Conservation (phyloP, 2,888 invertebrate genomes). For the Eupithecia insigniata region DNA sequence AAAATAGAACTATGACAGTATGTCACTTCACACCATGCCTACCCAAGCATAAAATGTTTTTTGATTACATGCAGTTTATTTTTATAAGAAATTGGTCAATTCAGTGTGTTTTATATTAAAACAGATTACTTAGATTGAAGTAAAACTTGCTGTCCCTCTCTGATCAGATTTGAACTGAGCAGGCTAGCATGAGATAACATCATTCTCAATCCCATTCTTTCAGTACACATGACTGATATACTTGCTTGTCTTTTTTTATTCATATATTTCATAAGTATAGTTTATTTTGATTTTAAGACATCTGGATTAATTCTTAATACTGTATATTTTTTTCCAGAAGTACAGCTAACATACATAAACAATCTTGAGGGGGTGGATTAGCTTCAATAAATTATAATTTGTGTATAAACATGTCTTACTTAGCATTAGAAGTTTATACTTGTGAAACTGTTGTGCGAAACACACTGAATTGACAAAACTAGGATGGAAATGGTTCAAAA, state of each 20-base stretch:
- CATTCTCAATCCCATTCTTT: background rate
- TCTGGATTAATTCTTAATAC: background rate
- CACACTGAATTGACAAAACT: conserved; percentile 39
- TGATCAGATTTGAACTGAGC: background rate
- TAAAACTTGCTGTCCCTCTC: background rate
- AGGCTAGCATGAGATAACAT: background rate
- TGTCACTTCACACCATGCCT: conserved; percentile 16
- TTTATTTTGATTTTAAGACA: background rate
- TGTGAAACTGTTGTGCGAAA: conserved; percentile 9
- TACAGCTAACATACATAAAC: background rate
- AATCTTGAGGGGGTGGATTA: background rate
- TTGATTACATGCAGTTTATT: conserved; percentile 26
- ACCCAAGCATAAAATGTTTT: background rate
- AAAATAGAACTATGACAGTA: background rate
- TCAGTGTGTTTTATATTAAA: conserved; percentile 17
- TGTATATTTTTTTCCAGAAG: background rate
- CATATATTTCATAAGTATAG: too few relatives aligned
- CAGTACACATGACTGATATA: too few relatives aligned
- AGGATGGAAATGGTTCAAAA: conserved; percentile 22
- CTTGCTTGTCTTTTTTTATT: too few relatives aligned
- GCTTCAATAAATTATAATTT: background rate
- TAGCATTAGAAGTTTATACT: background rate
- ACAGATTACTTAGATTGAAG: background rate
- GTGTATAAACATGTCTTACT: background rate
- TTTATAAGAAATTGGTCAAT: background rate